Evolutionary conservation across 2,113 vertebrate species (phyloP).

Genomic region (Gadus macrocephalus): DNA sequence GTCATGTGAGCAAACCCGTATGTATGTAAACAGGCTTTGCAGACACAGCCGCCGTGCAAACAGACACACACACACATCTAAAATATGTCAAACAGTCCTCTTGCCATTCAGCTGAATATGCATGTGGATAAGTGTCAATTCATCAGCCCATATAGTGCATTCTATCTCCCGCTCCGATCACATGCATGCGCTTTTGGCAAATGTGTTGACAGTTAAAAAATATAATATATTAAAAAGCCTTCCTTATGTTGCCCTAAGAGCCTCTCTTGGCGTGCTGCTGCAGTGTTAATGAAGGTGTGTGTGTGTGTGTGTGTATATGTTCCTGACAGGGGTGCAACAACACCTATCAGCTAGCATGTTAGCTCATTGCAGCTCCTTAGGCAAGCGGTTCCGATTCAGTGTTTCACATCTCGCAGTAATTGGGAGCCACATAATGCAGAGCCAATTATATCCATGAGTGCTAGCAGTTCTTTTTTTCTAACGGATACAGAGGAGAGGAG

Average conservation of each 20-base stretch:
- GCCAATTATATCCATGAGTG: slow-evolving; percentile 30
- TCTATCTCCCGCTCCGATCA: no score
- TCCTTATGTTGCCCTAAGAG: no score
- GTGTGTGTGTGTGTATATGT: no score
- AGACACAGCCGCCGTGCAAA: neutral
- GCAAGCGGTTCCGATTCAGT: slow-evolving; percentile 25
- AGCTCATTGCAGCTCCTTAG: slow-evolving; percentile 17
- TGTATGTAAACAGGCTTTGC: neutral
- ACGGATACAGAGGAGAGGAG: slow-evolving; percentile 18
- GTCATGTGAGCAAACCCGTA: neutral
- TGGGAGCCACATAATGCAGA: slow-evolving; percentile 28
- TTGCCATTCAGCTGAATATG: no score
- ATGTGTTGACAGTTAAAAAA: no score
- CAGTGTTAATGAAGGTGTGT: no score
- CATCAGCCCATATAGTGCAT: no score
- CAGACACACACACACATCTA: neutral
- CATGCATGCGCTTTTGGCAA: no score
- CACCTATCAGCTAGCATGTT: slow-evolving; percentile 1
- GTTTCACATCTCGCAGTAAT: slow-evolving; percentile 34
- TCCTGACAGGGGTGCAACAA: neutral
- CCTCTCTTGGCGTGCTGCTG: no score
- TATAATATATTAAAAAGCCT: no score
- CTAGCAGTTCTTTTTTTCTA: slow-evolving; percentile 8
- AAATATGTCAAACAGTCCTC: no score
- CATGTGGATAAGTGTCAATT: no score